These are phyloP conservation scores for Mionectes olivaceus DNA, from an alignment of 2,797 vertebrate genomes.

Conservation along the genomic window DNA sequence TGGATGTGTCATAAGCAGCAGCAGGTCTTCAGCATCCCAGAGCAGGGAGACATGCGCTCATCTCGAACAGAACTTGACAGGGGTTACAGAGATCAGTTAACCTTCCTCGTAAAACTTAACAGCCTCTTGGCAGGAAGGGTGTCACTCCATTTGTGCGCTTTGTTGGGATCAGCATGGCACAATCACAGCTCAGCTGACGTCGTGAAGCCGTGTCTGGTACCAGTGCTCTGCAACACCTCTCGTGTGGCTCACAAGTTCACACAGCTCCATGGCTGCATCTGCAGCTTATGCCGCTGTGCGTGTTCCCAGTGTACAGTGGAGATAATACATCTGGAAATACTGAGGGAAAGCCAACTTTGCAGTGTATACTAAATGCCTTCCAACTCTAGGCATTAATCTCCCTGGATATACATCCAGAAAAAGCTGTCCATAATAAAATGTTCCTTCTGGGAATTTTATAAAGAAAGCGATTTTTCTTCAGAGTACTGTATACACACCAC, in stretches of 20 bases:
- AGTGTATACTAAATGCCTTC: constrained; percentile 53
- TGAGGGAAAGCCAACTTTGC: constrained; percentile 54
- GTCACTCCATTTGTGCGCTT: constrained; percentile 47
- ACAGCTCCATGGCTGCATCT: constrained; percentile 83
- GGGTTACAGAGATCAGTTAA: background rate
- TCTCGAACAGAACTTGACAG: background rate
- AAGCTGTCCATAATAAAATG: constrained; percentile 49
- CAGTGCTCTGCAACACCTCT: constrained; percentile 36
- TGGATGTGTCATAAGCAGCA: constrained; percentile 67
- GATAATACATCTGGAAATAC: constrained; percentile 75
- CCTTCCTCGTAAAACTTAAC: constrained; percentile 20
- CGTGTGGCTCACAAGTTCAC: constrained; percentile 59
- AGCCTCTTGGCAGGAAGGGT: constrained; percentile 10
- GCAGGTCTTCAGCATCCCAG: constrained; percentile 38
- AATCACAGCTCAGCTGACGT: constrained; percentile 60
- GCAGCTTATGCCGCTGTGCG: constrained; percentile 68
- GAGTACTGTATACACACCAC: background rate
- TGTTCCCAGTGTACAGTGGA: constrained; percentile 53
- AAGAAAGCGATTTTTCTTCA: constrained; percentile 17
- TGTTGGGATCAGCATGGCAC: background rate
- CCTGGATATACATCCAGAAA: constrained; percentile 56
- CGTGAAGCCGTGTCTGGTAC: constrained; percentile 33
- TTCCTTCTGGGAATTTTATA: constrained; percentile 21
- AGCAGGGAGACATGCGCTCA: background rate
- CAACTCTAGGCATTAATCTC: constrained; percentile 60